Evolutionary conservation across 2,888 invertebrate genomes (phyloP).

Genomic region (Belgica antarctica): DNA sequence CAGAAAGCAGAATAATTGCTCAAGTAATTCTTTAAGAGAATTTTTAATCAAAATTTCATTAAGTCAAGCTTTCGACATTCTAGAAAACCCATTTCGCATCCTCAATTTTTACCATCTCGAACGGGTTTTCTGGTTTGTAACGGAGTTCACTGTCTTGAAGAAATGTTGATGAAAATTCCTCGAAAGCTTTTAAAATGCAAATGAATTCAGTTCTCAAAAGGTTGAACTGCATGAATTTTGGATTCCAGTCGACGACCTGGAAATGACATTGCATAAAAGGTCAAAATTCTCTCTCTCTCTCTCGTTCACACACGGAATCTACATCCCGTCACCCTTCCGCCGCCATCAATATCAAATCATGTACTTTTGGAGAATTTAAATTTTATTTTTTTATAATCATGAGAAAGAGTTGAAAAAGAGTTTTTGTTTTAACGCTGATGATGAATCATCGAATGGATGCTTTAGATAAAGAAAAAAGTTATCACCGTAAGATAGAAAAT

Average conservation of each 20-base stretch:
- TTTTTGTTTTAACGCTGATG: too few relatives aligned
- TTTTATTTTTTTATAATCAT: background rate
- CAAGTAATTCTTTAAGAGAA: too few relatives aligned
- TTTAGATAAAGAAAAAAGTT: slow-evolving; percentile 4
- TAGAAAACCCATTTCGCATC: background rate
- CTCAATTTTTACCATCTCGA: slow-evolving; percentile 4
- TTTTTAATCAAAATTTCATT: background rate
- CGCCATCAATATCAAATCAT: background rate
- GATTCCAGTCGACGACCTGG: background rate
- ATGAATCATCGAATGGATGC: background rate
- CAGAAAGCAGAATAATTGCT: background rate
- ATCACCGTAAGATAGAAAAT: background rate
- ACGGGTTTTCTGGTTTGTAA: background rate
- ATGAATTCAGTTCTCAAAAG: background rate
- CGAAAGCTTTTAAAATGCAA: background rate
- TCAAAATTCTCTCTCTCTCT: slow-evolving; percentile 24
- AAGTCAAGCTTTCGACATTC: background rate
- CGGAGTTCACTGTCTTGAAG: background rate
- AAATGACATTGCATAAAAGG: background rate
- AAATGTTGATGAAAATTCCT: background rate
- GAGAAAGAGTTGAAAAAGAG: background rate
- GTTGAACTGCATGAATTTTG: background rate
- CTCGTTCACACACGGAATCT: background rate
- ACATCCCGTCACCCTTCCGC: too few relatives aligned
- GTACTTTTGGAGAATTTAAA: background rate